Conservation (phyloP, 2,888 invertebrate genomes). For the Neoitamus cyanurus region DNA sequence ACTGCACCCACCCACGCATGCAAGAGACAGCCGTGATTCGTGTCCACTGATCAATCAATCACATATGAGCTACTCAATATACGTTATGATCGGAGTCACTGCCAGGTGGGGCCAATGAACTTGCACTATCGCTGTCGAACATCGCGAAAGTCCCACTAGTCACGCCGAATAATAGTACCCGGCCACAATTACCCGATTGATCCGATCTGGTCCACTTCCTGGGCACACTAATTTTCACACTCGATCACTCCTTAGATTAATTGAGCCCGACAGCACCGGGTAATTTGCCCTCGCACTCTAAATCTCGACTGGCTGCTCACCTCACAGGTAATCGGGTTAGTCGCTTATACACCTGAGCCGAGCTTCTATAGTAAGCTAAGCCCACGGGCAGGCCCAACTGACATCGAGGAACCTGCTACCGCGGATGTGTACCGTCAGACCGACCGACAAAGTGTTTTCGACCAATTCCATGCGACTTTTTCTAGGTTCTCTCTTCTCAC, state of each 20-base stretch:
- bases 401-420: slow-evolving; percentile 40
- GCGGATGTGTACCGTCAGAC: slow-evolving; percentile 23
- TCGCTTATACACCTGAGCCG: slow-evolving; percentile 1
- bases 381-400: slow-evolving; percentile 20
- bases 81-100: not conserved
- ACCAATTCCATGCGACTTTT: slow-evolving; percentile 40
- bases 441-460: slow-evolving; percentile 33
- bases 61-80: slow-evolving; percentile 6
- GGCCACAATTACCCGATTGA: not conserved
- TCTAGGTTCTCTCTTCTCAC: slow-evolving; percentile 41
- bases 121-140: not conserved
- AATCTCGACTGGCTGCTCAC: not conserved
- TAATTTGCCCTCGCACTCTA: not conserved
- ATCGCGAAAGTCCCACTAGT: not conserved
- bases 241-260: not conserved
- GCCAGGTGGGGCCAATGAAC: slow-evolving; percentile 31
- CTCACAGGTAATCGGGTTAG: slow-evolving; percentile 6
- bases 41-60: slow-evolving; percentile 37
- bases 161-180: not conserved
- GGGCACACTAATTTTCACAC: not conserved
- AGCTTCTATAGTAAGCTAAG: not conserved
- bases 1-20: slow-evolving; percentile 31
- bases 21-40: not conserved
- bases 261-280: not conserved
- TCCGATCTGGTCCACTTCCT: slow-evolving; percentile 2